These are phyloP conservation scores for Euzophera pinguis DNA, from an alignment of 2,888 invertebrate species.

Conservation along the genomic window DNA sequence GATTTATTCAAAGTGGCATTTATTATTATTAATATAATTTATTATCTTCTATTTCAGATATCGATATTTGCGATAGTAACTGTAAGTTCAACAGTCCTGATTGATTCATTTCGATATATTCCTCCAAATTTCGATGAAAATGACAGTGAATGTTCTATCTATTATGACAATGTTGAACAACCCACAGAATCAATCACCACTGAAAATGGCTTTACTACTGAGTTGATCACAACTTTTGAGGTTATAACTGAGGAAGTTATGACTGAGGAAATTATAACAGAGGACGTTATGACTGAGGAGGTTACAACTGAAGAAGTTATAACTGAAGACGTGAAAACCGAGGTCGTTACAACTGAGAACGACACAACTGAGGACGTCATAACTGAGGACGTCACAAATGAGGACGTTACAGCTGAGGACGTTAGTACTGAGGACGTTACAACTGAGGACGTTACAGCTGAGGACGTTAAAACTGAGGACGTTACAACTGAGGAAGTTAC, in stretches of 20 bases:
- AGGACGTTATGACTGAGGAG: not conserved
- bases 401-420: not conserved
- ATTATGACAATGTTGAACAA: not conserved
- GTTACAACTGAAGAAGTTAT: not conserved
- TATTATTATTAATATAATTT: not conserved
- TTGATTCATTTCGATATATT: conserved; percentile 5
- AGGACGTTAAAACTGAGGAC: too few species aligned
- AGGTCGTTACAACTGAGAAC: not conserved
- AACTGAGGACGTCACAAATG: not conserved
- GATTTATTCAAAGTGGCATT: too few species aligned
- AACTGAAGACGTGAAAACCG: not conserved
- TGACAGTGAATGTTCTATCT: conserved; percentile 3
- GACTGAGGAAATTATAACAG: not conserved
- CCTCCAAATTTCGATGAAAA: conserved; percentile 1
- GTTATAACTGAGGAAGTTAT: not conserved
- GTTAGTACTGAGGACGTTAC: not conserved
- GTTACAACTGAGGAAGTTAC: not conserved
- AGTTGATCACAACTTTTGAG: not conserved
- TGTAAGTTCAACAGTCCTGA: not conserved
- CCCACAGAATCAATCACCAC: not conserved
- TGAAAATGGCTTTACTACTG: not conserved
- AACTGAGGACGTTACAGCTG: not conserved
- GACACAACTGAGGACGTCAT: not conserved
- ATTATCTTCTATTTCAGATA: not conserved
- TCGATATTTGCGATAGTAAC: not conserved